These are phyloP conservation scores for Mythimna loreyi DNA, from an alignment of 2,888 invertebrate species.

Conservation along the genomic window DNA sequence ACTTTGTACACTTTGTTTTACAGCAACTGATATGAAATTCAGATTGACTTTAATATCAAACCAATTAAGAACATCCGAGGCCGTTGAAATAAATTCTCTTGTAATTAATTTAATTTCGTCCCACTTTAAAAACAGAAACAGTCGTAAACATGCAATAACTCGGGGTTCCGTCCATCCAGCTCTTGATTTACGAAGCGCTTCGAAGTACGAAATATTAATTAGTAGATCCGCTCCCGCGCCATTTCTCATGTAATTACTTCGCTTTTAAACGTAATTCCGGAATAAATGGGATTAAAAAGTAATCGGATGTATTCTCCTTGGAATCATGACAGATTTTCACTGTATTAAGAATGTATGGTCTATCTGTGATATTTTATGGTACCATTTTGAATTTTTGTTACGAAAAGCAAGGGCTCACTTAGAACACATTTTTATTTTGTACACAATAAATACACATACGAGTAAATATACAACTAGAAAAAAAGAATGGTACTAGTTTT, in stretches of 20 bases:
- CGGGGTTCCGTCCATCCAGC: conserved; percentile 39
- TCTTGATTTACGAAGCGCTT: conserved; percentile 50
- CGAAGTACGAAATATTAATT: conserved; percentile 58
- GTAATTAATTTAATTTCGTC: conserved; percentile 28
- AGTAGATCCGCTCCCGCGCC: conserved; percentile 34
- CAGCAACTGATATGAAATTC: neutral
- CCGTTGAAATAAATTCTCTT: conserved; percentile 11
- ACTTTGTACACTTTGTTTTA: neutral
- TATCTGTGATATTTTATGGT: conserved; percentile 14
- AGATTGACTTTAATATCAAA: neutral
- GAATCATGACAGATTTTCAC: conserved; percentile 8
- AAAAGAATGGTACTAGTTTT: too few species aligned
- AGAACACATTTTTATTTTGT: too few species aligned
- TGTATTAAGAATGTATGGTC: conserved; percentile 15
- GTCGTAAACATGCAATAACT: conserved; percentile 40
- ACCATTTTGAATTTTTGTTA: neutral
- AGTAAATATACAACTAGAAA: too few species aligned
- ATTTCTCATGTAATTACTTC: conserved; percentile 47
- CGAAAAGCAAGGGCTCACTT: neutral
- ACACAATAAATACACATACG: too few species aligned
- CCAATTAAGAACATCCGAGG: conserved; percentile 20
- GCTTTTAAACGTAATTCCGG: conserved; percentile 52
- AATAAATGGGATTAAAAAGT: conserved; percentile 54
- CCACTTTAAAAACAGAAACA: conserved; percentile 37
- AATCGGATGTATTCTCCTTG: conserved; percentile 38